Percentiles rank a stretch among this genome's conserved stretches.
Conservation (phyloP, 2,113 vertebrate genomes). For the Phoxinus phoxinus region DNA sequence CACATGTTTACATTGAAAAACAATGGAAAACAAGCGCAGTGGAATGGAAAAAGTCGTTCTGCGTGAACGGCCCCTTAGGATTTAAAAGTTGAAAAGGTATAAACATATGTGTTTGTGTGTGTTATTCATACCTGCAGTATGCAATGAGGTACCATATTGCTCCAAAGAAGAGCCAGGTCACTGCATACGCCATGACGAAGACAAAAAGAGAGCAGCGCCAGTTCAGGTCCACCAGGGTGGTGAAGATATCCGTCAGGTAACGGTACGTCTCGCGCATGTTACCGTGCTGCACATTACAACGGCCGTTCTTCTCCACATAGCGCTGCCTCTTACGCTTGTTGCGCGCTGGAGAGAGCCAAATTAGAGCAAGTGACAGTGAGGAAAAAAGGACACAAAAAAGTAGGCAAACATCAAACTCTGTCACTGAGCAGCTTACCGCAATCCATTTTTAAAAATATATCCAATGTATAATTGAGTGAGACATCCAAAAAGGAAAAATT, state of each 20-base stretch:
- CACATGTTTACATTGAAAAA: no score
- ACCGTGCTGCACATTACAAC: conserved; percentile 94
- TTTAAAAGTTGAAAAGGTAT: not conserved
- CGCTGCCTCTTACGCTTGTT: conserved; percentile 83
- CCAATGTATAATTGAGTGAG: not conserved
- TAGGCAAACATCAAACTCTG: not conserved
- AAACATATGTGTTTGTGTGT: not conserved
- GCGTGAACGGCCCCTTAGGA: no score
- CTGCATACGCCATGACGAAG: conserved; percentile 93
- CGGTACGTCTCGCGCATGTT: conserved; percentile 94
- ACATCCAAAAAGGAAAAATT: not conserved
- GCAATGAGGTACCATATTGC: conserved; percentile 98
- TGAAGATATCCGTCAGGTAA: conserved; percentile 97
- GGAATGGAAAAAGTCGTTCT: no score
- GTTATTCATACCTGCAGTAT: conserved; percentile 81
- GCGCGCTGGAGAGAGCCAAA: conserved; percentile 62
- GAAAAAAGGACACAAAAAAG: not conserved
- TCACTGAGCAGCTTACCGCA: conserved; percentile 11
- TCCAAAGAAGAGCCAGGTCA: conserved; percentile 97
- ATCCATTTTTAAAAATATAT: not conserved
- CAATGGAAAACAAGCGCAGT: no score
- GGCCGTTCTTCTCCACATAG: conserved; percentile 95
- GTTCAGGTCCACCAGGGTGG: conserved; percentile 95
- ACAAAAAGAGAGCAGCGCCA: conserved; percentile 96
- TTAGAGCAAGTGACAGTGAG: not conserved